A percentile compares a stretch with the other conserved stretches of the same genome.
These are phyloP conservation scores for Charaxes varanes DNA, from an alignment of 1,140 invertebrate genomes.

Conservation along the genomic window DNA sequence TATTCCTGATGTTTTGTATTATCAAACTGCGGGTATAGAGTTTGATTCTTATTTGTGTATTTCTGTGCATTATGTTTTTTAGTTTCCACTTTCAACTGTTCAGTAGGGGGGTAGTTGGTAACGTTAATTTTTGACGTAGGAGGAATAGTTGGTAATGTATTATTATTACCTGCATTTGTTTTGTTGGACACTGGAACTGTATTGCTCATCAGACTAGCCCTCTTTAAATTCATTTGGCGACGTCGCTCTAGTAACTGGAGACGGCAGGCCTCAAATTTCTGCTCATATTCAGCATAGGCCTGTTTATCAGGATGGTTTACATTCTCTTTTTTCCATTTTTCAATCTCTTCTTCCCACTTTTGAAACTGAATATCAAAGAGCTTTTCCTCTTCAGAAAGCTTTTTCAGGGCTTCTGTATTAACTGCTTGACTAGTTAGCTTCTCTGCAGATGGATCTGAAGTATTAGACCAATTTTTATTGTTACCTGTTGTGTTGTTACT, in stretches of 20 bases:
- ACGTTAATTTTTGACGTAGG: conserved; percentile 24
- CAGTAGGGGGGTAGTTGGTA: conserved; percentile 19
- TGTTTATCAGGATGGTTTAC: conserved; percentile 89
- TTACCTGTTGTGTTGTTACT: conserved; percentile 29
- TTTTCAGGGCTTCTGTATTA: conserved; percentile 68
- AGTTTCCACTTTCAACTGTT: conserved; percentile 11
- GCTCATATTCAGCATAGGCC: conserved; percentile 87
- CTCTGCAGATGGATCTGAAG: conserved; percentile 16
- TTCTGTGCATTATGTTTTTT: conserved; percentile 21
- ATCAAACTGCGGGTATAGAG: conserved; percentile 22
- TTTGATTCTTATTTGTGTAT: conserved; percentile 23
- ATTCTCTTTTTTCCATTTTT: conserved; percentile 75
- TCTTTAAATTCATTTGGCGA: conserved; percentile 85
- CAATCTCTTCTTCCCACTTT: conserved; percentile 66
- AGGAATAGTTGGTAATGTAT: conserved; percentile 19
- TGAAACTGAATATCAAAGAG: conserved; percentile 69
- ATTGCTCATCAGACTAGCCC: conserved; percentile 53
- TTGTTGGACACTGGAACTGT: conserved; percentile 19
- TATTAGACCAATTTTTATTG: conserved; percentile 34
- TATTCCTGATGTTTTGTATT: conserved; percentile 20
- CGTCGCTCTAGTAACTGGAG: conserved; percentile 83
- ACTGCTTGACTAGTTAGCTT: conserved; percentile 15
- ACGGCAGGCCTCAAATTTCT: conserved; percentile 87
- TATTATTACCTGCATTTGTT: conserved; percentile 26
- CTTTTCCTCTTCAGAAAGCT: conserved; percentile 70